Percentiles rank a stretch among this genome's conserved stretches.
Evolutionary conservation across 2,888 invertebrate species (phyloP).

Genomic region (Drosophila koepferae): DNA sequence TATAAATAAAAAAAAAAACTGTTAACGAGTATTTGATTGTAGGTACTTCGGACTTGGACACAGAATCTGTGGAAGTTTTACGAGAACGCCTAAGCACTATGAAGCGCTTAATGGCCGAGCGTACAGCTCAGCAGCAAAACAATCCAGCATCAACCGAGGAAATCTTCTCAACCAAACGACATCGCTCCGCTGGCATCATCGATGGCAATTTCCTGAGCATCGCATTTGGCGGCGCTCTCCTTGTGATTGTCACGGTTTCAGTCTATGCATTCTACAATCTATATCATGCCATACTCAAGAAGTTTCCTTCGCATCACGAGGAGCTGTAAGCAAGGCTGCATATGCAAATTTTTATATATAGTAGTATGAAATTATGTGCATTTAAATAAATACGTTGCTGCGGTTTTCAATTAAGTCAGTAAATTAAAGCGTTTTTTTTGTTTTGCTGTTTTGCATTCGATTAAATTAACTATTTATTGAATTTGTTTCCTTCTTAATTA

Average conservation of each 20-base stretch:
- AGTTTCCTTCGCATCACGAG: slow-evolving; percentile 92
- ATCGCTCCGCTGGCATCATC: slow-evolving; percentile 88
- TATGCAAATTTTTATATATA: slow-evolving; percentile 28
- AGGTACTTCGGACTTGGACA: slow-evolving; percentile 84
- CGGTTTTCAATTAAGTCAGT: slow-evolving; percentile 18
- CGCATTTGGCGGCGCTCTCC: slow-evolving; percentile 91
- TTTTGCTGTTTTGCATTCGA: slow-evolving; percentile 74
- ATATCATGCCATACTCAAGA: slow-evolving; percentile 92
- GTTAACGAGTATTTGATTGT: neutral
- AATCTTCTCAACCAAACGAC: slow-evolving; percentile 83
- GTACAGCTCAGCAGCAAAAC: slow-evolving; percentile 86
- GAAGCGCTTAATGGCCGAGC: slow-evolving; percentile 92
- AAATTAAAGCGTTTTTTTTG: slow-evolving; percentile 28
- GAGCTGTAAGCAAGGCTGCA: slow-evolving; percentile 88
- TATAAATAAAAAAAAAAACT: neutral
- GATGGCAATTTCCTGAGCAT: slow-evolving; percentile 92
- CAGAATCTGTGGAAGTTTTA: slow-evolving; percentile 92
- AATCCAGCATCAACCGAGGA: slow-evolving; percentile 84
- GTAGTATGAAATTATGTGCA: slow-evolving; percentile 49
- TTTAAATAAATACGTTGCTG: slow-evolving; percentile 28
- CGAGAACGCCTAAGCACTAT: slow-evolving; percentile 91
- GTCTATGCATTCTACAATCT: slow-evolving; percentile 94
- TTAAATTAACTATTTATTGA: slow-evolving; percentile 73
- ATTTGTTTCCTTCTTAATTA: slow-evolving; percentile 48
- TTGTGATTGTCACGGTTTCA: slow-evolving; percentile 92